phyloP scores from a whole-genome alignment of 2,113 vertebrate genomes.

The Carassius auratus region DNA sequence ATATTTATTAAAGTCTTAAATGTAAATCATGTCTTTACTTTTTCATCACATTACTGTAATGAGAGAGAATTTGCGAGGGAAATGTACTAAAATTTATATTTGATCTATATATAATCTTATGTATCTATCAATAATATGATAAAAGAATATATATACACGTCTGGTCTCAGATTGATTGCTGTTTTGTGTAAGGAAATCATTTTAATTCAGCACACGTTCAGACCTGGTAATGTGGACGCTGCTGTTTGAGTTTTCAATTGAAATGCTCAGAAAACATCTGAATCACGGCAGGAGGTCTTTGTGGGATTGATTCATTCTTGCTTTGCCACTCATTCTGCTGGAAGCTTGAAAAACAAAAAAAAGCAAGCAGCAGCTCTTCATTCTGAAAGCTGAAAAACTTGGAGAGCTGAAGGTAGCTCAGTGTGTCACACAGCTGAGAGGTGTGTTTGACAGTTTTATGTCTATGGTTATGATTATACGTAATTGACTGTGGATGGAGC shows the following conservation, averaged over 20 bases:
- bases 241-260: slow-evolving; percentile 31
- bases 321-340: slow-evolving; percentile 29
- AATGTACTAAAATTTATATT: too few species aligned
- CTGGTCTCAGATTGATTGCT: background rate
- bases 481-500: slow-evolving; percentile 17
- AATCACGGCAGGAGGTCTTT: slow-evolving; percentile 5
- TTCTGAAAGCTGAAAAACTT: slow-evolving; percentile 7
- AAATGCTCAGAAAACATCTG: slow-evolving; percentile 16
- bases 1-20: too few species aligned
- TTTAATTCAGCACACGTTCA: slow-evolving; percentile 32
- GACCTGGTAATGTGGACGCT: background rate
- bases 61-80: too few species aligned
- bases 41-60: too few species aligned
- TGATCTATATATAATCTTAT: too few species aligned
- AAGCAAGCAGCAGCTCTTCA: background rate
- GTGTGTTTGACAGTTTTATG: slow-evolving; percentile 8
- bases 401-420: background rate
- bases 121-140: too few species aligned
- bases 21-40: too few species aligned
- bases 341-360: background rate
- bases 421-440: background rate
- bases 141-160: background rate
- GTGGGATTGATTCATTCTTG: background rate
- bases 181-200: slow-evolving; percentile 11
- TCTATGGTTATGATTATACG: slow-evolving; percentile 6